Evolutionary conservation across 2,113 vertebrate genomes (phyloP), one percentile per base, ranked within the genome.

Genomic region (Daboia siamensis): DNA sequence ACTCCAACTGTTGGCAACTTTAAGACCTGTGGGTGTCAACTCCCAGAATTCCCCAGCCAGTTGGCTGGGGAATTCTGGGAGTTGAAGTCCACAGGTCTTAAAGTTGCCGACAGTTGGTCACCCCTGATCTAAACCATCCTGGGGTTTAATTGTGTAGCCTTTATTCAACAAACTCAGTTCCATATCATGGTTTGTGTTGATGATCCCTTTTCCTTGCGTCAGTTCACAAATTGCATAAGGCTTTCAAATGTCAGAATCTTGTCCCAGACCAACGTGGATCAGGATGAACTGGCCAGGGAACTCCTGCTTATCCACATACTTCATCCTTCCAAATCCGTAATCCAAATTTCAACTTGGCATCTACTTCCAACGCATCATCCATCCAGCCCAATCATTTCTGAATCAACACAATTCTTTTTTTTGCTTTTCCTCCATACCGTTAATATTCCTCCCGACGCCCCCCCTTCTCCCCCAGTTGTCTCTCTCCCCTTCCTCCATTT

Each of bases 331-430:
- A 39, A 12, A 29, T 26, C 5, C 61, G 26, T 39, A 11, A 26
- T 61, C 59, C 59, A n/a, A 64, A 4, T 89, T 93, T 23, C 26
- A 84, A 92, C 88, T 52, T 39, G 56, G 90, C 39, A 57, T 2
- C n/a, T 24, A 48, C 89, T 92, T 92, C 95, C 94, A 23, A 95
- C 93, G 88, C 94, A 91, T 95, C 94, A 94, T 96, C 96, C 92
- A 95, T 95, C 91, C n/a, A 33, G 89, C 61, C 93, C 89, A 11
- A 94, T 94, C 1, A 91, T 94, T 94, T 94, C 84, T 33, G 93
- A 52, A 54, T 90, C 91, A 88, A 94, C 87, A 91, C 94, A 96
- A 96, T 94, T 95, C 5, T 90, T 96, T 96, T 96, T 91, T 96
- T 96, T 91, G 92, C 11, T 87, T 95, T 89, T 94, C 94, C 26